Conservation (phyloP, 2,797 vertebrate species). For the Enteromius afrohamiltoni region DNA sequence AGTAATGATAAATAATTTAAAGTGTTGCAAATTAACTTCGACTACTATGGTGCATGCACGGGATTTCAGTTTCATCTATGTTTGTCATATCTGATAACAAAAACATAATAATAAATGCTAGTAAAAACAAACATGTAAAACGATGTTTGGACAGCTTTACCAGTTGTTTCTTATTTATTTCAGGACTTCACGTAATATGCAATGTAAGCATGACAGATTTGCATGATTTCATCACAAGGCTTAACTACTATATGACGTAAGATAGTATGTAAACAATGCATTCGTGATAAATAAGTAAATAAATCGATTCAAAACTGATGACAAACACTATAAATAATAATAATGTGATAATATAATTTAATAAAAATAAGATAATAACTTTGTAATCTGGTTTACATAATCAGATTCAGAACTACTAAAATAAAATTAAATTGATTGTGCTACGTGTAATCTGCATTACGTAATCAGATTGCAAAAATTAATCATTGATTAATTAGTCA, state of each 20-base stretch:
- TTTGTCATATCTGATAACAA: background rate
- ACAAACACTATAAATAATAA: too few relatives aligned
- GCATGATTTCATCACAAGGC: background rate
- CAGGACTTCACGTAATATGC: background rate
- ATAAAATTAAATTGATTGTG: too few relatives aligned
- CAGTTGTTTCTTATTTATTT: background rate
- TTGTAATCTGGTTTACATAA: too few relatives aligned
- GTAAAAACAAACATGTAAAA: background rate
- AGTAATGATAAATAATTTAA: too few relatives aligned
- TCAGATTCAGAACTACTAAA: too few relatives aligned
- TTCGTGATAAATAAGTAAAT: background rate
- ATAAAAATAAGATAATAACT: background rate
- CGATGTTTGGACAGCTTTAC: background rate
- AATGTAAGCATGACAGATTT: background rate
- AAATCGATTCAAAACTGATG: too few relatives aligned
- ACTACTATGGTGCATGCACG: background rate
- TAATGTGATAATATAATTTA: too few relatives aligned
- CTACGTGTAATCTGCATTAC: too few relatives aligned
- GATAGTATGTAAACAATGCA: background rate
- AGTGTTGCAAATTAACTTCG: too few relatives aligned
- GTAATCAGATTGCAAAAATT: too few relatives aligned
- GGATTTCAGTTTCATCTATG: background rate
- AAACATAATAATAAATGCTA: background rate
- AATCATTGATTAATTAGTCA: too few relatives aligned
- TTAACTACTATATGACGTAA: background rate